A percentile compares a stretch with the other conserved stretches of the same genome.
These are phyloP conservation scores for Gnathonemus longibarbis DNA, from an alignment of 2,113 vertebrate species.

Conservation along the genomic window DNA sequence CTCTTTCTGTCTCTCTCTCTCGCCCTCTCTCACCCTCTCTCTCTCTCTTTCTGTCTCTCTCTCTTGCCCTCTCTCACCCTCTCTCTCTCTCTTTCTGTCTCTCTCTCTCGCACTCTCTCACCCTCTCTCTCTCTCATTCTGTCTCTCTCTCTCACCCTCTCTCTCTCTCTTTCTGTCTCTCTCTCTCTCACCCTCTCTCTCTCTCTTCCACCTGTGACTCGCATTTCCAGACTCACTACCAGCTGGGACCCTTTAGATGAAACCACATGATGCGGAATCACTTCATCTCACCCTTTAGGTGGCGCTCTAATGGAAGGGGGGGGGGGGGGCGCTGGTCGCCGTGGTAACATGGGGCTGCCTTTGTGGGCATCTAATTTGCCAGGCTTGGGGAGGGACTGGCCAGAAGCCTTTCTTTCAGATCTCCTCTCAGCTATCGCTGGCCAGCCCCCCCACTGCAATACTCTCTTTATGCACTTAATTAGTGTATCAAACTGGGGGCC, in stretches of 20 bases:
- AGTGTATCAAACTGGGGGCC: constrained; percentile 22
- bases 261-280: not conserved
- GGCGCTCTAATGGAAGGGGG: not conserved
- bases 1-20: too few relatives aligned
- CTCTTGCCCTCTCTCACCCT: too few relatives aligned
- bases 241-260: constrained; percentile 14
- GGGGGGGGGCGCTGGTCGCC: not conserved
- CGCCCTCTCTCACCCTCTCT: too few relatives aligned
- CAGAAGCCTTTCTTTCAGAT: not conserved
- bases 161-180: not conserved
- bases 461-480: constrained; percentile 19
- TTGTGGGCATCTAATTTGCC: constrained; percentile 4
- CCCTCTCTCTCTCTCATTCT: not conserved
- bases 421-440: not conserved
- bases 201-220: not conserved
- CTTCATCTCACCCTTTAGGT: constrained; percentile 10
- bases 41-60: too few relatives aligned
- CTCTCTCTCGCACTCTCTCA: too few relatives aligned
- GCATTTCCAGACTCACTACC: not conserved
- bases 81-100: not conserved
- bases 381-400: not conserved
- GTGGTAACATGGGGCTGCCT: not conserved
- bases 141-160: not conserved
- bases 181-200: not conserved
- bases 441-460: not conserved